phyloP scores from a whole-genome alignment of 2,797 vertebrate species.

The Liparis tanakae region DNA sequence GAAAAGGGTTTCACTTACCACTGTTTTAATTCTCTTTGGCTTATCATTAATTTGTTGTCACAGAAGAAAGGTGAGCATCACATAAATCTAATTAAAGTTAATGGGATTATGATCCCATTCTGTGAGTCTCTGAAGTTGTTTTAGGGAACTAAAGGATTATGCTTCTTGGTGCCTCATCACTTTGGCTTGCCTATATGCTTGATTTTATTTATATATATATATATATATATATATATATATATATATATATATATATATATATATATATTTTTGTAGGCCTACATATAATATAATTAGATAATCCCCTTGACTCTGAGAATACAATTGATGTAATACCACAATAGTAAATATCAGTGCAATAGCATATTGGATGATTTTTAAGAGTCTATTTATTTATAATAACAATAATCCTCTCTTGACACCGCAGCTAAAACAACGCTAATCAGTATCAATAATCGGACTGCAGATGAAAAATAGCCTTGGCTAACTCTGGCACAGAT shows the following conservation, averaged over 20 bases:
- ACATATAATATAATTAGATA: slow-evolving; percentile 5
- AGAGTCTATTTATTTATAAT: neutral
- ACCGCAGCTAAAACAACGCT: slow-evolving; percentile 14
- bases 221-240: neutral
- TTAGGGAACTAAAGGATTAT: slow-evolving; percentile 28
- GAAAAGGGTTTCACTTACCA: slow-evolving; percentile 70
- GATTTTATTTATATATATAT: neutral
- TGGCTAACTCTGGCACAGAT: too few species aligned
- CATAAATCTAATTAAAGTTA: slow-evolving; percentile 75
- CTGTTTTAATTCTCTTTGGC: slow-evolving; percentile 74
- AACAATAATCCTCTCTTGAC: neutral
- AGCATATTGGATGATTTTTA: neutral
- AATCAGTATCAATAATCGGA: slow-evolving; percentile 23
- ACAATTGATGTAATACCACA: neutral
- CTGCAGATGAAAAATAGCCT: too few species aligned
- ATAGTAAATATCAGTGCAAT: neutral
- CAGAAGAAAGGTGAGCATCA: slow-evolving; percentile 70
- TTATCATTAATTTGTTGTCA: slow-evolving; percentile 76
- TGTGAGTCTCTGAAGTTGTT: slow-evolving; percentile 47
- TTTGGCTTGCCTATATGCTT: slow-evolving; percentile 24
- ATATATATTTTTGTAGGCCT: neutral
- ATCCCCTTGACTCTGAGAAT: slow-evolving; percentile 8
- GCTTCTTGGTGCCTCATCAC: slow-evolving; percentile 30
- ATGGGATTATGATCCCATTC: slow-evolving; percentile 67
- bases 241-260: neutral